A percentile compares a stretch with the other conserved stretches of the same genome.
Conservation (phyloP, 2,888 invertebrate species). For the Ophioninae sp. region DNA sequence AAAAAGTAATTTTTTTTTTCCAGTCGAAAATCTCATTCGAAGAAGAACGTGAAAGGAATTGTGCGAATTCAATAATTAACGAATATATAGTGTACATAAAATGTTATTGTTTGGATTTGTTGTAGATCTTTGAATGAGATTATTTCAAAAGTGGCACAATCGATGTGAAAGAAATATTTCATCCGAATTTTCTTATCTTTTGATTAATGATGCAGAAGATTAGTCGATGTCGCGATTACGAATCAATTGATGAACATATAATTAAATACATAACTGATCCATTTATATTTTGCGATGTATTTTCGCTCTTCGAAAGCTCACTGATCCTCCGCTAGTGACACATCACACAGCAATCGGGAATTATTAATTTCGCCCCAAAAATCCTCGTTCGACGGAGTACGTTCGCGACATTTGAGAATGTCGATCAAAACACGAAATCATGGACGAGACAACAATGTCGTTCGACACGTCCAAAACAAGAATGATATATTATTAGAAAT, state of each 20-base stretch:
- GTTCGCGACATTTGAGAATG: background rate
- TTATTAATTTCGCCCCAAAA: background rate
- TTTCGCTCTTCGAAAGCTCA: conserved; percentile 14
- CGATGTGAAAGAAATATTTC: background rate
- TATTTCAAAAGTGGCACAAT: background rate
- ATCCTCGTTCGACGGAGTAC: background rate
- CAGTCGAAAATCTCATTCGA: background rate
- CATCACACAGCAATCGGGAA: background rate
- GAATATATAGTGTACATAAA: conserved; percentile 36
- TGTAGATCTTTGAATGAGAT: conserved; percentile 20
- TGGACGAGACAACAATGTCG: background rate
- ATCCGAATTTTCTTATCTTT: conserved; percentile 6
- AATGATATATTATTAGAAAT: conserved; percentile 27
- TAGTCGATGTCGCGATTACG: conserved; percentile 5
- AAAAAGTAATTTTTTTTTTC: conserved; percentile 1
- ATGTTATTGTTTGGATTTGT: conserved; percentile 32
- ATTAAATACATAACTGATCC: background rate
- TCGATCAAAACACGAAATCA: background rate
- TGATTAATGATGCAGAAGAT: background rate
- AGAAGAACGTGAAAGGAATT: conserved; percentile 2
- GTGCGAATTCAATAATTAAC: conserved; percentile 17
- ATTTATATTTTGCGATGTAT: conserved; percentile 18
- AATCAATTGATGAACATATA: conserved; percentile 1
- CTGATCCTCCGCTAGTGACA: background rate
- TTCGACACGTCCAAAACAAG: background rate